phyloP scores from a whole-genome alignment of 2,797 vertebrate genomes.

The Antrozous pallidus region DNA sequence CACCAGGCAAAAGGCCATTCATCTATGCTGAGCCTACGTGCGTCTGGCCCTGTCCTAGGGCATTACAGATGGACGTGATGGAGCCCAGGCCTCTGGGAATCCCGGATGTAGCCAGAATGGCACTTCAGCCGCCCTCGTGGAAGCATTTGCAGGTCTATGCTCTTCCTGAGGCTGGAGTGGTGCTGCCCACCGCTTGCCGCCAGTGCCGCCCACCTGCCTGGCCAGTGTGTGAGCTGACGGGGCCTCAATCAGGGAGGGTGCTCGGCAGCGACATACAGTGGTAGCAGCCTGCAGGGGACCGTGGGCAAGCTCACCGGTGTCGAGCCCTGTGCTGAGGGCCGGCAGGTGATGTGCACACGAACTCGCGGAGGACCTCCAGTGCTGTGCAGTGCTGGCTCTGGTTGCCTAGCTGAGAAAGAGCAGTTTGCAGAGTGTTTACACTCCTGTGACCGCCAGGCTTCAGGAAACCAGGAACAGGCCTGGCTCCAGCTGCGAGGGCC shows the following conservation, averaged over 20 bases:
- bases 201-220: no score
- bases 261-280: background rate
- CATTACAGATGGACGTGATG: background rate
- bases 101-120: background rate
- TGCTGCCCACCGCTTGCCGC: no score
- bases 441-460: background rate
- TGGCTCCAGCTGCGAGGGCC: background rate
- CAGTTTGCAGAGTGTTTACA: background rate
- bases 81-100: accelerated
- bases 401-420: background rate
- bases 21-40: background rate
- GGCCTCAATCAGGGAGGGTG: background rate
- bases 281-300: no score
- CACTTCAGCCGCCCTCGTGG: background rate
- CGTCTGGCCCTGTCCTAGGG: background rate
- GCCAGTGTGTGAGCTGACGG: background rate
- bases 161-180: no score
- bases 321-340: background rate
- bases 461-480: background rate
- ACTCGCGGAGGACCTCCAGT: background rate
- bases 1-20: background rate
- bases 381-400: accelerated
- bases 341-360: accelerated
- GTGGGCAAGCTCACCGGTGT: background rate
- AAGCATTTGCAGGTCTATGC: background rate